These are phyloP conservation scores for Myotis findleyi DNA, from an alignment of 2,797 vertebrate genomes.

Conservation along the genomic window DNA sequence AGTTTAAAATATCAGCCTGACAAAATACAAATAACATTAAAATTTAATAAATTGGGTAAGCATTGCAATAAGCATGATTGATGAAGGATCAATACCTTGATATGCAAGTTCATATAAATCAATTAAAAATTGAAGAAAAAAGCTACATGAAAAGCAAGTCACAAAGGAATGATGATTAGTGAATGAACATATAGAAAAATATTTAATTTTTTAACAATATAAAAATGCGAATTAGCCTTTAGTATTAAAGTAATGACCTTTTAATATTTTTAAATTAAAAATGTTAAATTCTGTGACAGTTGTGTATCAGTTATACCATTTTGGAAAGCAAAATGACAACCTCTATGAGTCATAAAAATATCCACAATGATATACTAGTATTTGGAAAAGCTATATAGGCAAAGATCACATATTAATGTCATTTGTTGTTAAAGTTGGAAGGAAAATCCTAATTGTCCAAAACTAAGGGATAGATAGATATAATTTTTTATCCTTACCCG, in stretches of 20 bases:
- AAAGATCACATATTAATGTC: background rate
- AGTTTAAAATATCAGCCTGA: background rate
- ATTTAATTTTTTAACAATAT: background rate
- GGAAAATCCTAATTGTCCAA: background rate
- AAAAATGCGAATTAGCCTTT: conserved; percentile 12
- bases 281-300: background rate
- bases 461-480: background rate
- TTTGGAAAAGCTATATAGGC: background rate
- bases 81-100: conserved; percentile 19
- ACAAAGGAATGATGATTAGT: background rate
- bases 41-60: background rate
- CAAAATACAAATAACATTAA: conserved; percentile 3
- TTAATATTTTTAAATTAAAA: background rate
- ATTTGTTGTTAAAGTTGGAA: background rate
- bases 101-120: background rate
- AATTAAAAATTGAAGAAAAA: conserved; percentile 7
- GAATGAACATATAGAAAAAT: background rate
- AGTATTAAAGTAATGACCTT: background rate
- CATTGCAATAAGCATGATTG: background rate
- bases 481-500: too few relatives aligned
- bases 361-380: background rate
- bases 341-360: background rate
- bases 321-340: background rate
- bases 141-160: background rate
- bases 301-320: background rate